Conservation (phyloP, 2,888 invertebrate species). For the Selenia dentaria region DNA sequence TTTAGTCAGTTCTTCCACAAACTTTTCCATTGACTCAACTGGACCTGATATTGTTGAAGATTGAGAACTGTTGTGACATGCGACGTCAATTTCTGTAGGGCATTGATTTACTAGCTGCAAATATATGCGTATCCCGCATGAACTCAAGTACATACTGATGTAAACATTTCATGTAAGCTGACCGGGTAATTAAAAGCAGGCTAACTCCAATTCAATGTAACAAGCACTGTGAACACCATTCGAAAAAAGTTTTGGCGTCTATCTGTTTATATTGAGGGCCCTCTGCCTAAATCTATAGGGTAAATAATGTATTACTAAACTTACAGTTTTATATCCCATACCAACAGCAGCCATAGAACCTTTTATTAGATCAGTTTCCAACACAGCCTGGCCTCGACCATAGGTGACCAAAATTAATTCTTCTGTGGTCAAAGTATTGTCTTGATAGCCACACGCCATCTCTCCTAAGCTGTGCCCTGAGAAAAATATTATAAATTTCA, state of each 20-base stretch:
- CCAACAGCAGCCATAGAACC: constrained; percentile 96
- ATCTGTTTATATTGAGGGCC: no score
- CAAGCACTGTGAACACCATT: no score
- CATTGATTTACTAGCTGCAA: constrained; percentile 45
- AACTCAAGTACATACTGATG: no score
- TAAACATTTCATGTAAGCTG: no score
- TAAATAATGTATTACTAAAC: no score
- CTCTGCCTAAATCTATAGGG: no score
- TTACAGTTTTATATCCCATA: constrained; percentile 76
- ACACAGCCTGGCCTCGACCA: constrained; percentile 88
- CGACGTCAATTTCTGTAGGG: constrained; percentile 88
- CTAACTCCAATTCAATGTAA: no score
- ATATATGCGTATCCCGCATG: no score
- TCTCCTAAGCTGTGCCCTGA: constrained; percentile 96
- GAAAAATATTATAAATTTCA: neutral
- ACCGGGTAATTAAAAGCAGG: no score
- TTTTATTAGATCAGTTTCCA: constrained; percentile 85
- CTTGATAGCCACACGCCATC: constrained; percentile 96
- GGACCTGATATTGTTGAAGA: constrained; percentile 92
- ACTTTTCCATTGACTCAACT: constrained; percentile 83
- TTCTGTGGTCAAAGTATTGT: constrained; percentile 92
- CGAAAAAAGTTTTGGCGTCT: no score
- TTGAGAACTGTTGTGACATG: constrained; percentile 91
- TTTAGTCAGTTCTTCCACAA: constrained; percentile 71
- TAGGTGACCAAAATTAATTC: constrained; percentile 92